Conservation (phyloP, 2,888 invertebrate species). For the Polyommatus iphigenia region DNA sequence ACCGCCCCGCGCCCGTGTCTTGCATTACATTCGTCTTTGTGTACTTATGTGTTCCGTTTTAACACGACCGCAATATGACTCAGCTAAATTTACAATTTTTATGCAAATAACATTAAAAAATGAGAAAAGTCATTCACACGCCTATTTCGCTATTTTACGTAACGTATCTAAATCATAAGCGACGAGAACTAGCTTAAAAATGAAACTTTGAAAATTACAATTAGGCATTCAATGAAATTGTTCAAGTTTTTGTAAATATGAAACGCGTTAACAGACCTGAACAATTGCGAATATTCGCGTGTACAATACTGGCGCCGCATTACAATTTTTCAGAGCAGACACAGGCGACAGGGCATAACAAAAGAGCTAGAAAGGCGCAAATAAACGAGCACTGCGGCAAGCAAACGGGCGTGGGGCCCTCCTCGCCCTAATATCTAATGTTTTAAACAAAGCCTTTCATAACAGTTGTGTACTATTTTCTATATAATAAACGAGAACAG, state of each 20-base stretch:
- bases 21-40: constrained; percentile 57
- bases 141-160: not conserved
- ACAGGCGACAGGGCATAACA: constrained; percentile 74
- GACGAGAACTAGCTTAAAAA: not conserved
- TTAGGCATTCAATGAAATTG: not conserved
- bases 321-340: constrained; percentile 78
- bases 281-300: constrained; percentile 67
- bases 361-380: constrained; percentile 76
- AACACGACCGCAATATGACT: constrained; percentile 42
- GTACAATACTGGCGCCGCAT: constrained; percentile 69
- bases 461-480: constrained; percentile 15
- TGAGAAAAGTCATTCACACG: not conserved
- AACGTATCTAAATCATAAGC: not conserved
- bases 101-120: constrained; percentile 38
- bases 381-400: constrained; percentile 73
- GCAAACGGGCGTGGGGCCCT: constrained; percentile 54
- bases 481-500: constrained; percentile 9
- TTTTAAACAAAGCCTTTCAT: constrained; percentile 42
- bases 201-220: not conserved
- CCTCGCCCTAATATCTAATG: constrained; percentile 46
- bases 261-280: constrained; percentile 40
- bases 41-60: constrained; percentile 40
- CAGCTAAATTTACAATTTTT: constrained; percentile 39
- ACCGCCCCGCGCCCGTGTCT: constrained; percentile 68
- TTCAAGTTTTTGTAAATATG: constrained; percentile 14